These are phyloP conservation scores for Operophtera brumata DNA, from an alignment of 2,888 invertebrate genomes.

Conservation along the genomic window DNA sequence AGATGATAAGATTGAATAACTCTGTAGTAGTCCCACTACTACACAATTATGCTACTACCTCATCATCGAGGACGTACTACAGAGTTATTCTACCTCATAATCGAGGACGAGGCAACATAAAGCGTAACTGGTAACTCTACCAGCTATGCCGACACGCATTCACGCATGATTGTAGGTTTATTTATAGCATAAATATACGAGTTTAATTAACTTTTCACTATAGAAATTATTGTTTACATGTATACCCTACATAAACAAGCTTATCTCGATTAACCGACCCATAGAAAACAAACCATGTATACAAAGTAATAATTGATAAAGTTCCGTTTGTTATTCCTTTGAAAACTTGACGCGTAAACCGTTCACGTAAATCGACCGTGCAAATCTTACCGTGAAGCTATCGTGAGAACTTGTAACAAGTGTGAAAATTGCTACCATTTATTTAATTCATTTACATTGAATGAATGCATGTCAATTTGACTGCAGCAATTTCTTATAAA, in stretches of 20 bases:
- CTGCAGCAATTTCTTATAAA: too few species aligned
- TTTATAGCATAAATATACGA: too few species aligned
- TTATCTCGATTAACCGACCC: constrained; percentile 5
- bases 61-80: too few species aligned
- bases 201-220: too few species aligned
- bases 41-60: too few species aligned
- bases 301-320: constrained; percentile 25
- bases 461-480: constrained; percentile 43
- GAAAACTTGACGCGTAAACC: constrained; percentile 13
- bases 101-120: too few species aligned
- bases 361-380: constrained; percentile 16
- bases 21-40: too few species aligned
- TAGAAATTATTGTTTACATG: neutral
- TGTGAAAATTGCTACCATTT: constrained; percentile 32
- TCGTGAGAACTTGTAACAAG: constrained; percentile 16
- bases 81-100: too few species aligned
- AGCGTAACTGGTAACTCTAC: too few species aligned
- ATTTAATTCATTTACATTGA: constrained; percentile 40
- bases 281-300: constrained; percentile 16
- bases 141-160: neutral
- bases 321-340: constrained; percentile 13
- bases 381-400: constrained; percentile 11
- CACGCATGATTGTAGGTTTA: neutral
- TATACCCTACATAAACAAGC: constrained; percentile 10
- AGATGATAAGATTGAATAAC: too few species aligned